Percentiles rank a stretch among this genome's conserved stretches.
These are phyloP conservation scores for Gorsachius magnificus DNA, from an alignment of 2,797 vertebrate species.

Conservation along the genomic window DNA sequence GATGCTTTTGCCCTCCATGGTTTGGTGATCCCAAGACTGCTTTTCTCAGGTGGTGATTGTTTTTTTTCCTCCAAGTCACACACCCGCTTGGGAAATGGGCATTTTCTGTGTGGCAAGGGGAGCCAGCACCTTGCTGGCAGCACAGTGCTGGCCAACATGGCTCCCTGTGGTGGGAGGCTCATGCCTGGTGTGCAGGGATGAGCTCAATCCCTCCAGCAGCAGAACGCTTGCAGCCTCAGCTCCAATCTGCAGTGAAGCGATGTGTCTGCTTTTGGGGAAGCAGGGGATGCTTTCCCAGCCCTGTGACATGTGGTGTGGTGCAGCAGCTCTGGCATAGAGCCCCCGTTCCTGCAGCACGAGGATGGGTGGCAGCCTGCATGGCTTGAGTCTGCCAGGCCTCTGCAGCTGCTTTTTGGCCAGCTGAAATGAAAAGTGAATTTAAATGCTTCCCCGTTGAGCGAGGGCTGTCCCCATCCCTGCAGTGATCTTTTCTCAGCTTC, in stretches of 20 bases:
- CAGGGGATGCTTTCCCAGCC: background rate
- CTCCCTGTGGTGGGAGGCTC: background rate
- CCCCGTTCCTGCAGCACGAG: accelerated
- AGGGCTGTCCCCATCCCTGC: background rate
- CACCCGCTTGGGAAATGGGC: background rate
- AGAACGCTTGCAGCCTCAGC: accelerated
- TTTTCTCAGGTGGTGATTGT: background rate
- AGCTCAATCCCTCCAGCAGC: accelerated
- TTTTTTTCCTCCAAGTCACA: background rate
- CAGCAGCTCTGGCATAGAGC: background rate
- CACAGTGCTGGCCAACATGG: background rate
- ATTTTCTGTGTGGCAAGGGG: accelerated
- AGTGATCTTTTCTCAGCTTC: background rate
- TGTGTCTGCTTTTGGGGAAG: background rate
- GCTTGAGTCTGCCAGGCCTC: background rate
- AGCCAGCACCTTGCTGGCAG: background rate
- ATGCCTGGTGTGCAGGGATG: accelerated
- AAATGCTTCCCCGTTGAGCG: accelerated
- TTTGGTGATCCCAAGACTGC: background rate
- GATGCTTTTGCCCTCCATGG: background rate
- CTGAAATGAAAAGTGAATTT: background rate
- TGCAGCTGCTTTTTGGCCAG: background rate
- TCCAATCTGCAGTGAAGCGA: accelerated
- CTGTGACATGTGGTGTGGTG: accelerated
- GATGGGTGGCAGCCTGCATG: background rate